Evolutionary conservation across 2,113 vertebrate species (phyloP).

Genomic region (Malurus cyaneus): DNA sequence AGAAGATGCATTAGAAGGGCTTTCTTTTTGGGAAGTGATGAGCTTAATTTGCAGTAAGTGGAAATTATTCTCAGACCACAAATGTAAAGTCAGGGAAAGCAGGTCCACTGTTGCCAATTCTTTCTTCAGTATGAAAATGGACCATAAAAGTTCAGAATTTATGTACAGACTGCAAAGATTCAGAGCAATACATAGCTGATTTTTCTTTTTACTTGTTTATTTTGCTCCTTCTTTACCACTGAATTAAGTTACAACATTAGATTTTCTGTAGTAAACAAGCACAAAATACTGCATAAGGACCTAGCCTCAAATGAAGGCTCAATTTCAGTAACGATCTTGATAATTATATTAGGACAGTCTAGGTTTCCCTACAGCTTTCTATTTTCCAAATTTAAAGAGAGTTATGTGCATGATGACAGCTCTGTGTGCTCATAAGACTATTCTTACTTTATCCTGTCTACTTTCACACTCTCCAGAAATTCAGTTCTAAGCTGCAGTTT

Average conservation of each 20-base stretch:
- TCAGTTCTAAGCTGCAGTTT: conserved; percentile 60
- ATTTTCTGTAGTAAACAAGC: neutral
- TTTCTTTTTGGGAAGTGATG: neutral
- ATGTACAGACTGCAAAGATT: neutral
- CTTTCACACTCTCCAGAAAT: conserved; percentile 40
- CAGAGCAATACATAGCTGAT: neutral
- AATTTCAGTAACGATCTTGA: neutral
- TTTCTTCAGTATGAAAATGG: neutral
- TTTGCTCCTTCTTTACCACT: neutral
- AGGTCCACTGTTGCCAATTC: neutral
- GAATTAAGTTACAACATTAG: neutral
- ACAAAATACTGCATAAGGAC: neutral
- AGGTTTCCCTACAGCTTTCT: neutral
- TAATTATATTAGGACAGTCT: neutral
- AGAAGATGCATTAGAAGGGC: neutral
- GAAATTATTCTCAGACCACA: neutral
- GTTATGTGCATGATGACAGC: neutral
- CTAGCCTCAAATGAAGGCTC: neutral
- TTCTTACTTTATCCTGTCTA: conserved; percentile 53
- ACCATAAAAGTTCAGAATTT: neutral
- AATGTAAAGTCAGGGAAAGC: neutral
- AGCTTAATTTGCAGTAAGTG: neutral
- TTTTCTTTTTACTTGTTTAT: neutral
- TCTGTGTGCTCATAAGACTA: conserved; percentile 21
- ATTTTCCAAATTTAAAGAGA: neutral